Percentiles rank a stretch among this genome's conserved stretches.
These are phyloP conservation scores for Sphinx pinastri DNA, from an alignment of 2,888 invertebrate species.

Conservation along the genomic window DNA sequence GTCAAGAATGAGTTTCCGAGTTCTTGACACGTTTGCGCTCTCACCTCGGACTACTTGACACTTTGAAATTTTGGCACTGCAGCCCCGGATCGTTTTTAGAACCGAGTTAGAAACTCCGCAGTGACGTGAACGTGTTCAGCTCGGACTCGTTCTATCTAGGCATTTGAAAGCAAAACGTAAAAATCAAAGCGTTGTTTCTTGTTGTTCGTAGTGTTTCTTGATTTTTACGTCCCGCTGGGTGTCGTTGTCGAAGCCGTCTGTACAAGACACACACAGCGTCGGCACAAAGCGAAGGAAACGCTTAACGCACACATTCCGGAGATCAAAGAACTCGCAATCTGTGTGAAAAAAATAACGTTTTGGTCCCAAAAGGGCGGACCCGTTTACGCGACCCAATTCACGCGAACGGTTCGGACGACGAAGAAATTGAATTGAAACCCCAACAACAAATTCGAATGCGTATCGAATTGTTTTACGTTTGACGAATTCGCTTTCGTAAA, in stretches of 20 bases:
- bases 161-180: conserved; percentile 44
- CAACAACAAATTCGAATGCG: conserved; percentile 83
- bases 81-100: conserved; percentile 15
- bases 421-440: conserved; percentile 83
- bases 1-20: conserved; percentile 63
- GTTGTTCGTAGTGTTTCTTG: too few species aligned
- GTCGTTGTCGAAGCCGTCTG: conserved; percentile 64
- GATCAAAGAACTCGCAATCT: conserved; percentile 83
- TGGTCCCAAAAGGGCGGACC: conserved; percentile 83
- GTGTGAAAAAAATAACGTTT: conserved; percentile 83
- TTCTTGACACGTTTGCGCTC: conserved; percentile 59
- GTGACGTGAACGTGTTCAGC: conserved; percentile 24
- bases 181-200: conserved; percentile 65
- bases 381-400: conserved; percentile 84
- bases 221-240: conserved; percentile 78
- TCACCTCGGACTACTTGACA: conserved; percentile 48
- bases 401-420: conserved; percentile 76
- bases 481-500: conserved; percentile 81
- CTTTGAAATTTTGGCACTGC: conserved; percentile 37
- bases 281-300: conserved; percentile 79
- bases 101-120: conserved; percentile 21
- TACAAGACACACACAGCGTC: conserved; percentile 71
- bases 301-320: conserved; percentile 81
- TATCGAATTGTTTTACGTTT: conserved; percentile 84
- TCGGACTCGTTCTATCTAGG: conserved; percentile 38